Percentiles rank a stretch among this genome's conserved stretches.
These are phyloP conservation scores for Glossophaga mutica DNA, from an alignment of 2,797 vertebrate species.

Conservation along the genomic window DNA sequence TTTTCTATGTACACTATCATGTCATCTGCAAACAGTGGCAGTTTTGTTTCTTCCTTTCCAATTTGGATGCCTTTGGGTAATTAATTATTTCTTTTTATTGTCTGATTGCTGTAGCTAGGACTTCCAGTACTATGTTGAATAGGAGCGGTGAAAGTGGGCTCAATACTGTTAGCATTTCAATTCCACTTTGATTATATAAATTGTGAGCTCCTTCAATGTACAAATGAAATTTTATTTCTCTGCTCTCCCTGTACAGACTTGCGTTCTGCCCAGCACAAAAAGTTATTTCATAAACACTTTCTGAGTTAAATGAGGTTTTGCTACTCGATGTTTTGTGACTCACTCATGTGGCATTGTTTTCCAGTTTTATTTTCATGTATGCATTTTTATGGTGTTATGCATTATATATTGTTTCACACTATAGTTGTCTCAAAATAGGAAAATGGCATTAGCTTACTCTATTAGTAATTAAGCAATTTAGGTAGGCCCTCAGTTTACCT, in stretches of 20 bases:
- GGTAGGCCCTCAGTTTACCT: constrained; percentile 25
- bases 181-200: not conserved
- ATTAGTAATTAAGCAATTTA: not conserved
- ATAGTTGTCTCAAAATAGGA: not conserved
- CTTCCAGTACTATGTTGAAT: no score
- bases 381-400: not conserved
- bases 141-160: not conserved
- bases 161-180: not conserved
- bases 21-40: no score
- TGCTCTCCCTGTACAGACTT: not conserved
- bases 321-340: not conserved
- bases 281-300: not conserved
- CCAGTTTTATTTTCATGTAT: not conserved
- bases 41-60: no score
- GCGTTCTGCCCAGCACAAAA: not conserved
- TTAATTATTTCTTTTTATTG: no score
- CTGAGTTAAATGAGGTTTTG: not conserved
- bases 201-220: not conserved
- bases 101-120: no score
- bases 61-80: no score
- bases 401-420: not conserved
- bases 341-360: not conserved
- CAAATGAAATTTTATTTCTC: not conserved
- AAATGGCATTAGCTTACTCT: not conserved
- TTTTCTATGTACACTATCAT: no score